These are phyloP conservation scores for Sceloporus tristichus DNA, from an alignment of 2,113 vertebrate species.

Conservation along the genomic window DNA sequence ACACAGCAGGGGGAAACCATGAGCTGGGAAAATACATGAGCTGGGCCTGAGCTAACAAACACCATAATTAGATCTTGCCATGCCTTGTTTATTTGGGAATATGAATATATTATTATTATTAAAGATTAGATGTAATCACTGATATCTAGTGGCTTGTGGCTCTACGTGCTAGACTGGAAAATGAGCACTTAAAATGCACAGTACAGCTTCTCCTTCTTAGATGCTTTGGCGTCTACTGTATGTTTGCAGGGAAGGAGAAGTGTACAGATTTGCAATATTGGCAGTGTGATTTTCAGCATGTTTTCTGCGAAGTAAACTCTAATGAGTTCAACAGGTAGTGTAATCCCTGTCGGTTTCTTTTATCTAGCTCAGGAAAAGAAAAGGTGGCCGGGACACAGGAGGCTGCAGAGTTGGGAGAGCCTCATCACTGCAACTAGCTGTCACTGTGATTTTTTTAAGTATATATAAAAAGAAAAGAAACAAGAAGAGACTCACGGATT, in stretches of 20 bases:
- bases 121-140: slow-evolving; percentile 55
- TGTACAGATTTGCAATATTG: slow-evolving; percentile 36
- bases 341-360: neutral
- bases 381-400: neutral
- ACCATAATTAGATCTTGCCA: slow-evolving; percentile 56
- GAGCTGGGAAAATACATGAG: slow-evolving; percentile 37
- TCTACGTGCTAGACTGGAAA: slow-evolving; percentile 37
- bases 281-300: neutral
- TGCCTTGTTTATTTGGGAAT: slow-evolving; percentile 65
- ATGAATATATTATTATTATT: slow-evolving; percentile 66
- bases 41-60: slow-evolving; percentile 43
- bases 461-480: too few species aligned
- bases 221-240: slow-evolving; percentile 39
- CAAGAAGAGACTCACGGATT: too few species aligned
- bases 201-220: slow-evolving; percentile 35
- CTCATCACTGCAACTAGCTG: too few species aligned
- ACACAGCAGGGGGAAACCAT: slow-evolving; percentile 11
- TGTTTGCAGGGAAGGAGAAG: slow-evolving; percentile 50
- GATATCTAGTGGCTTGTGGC: slow-evolving; percentile 54
- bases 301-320: neutral
- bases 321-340: neutral
- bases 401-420: neutral
- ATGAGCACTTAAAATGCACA: slow-evolving; percentile 40
- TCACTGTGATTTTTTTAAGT: too few species aligned
- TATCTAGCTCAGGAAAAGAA: neutral